phyloP scores from a whole-genome alignment of 2,797 vertebrate species.

The Chrysocyon brachyurus region DNA sequence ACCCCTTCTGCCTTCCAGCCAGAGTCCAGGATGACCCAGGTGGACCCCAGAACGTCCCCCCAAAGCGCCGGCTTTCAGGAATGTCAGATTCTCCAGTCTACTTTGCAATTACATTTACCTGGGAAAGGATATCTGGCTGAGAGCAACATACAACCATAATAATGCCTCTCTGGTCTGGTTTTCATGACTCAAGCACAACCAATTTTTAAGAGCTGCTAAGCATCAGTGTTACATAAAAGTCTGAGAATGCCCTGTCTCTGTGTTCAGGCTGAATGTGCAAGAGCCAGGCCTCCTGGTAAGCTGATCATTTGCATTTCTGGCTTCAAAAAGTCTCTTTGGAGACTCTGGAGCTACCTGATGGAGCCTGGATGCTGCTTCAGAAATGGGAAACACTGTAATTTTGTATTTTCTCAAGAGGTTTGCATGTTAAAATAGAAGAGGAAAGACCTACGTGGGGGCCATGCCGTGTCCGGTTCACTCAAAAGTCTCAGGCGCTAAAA shows the following conservation, averaged over 20 bases:
- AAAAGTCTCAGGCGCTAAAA: not conserved
- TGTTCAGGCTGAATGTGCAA: not conserved
- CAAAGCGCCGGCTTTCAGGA: not conserved
- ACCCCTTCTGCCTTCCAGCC: not conserved
- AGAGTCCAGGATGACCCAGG: not conserved
- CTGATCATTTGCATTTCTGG: not conserved
- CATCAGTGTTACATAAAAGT: not conserved
- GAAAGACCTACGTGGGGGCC: not conserved
- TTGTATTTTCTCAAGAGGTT: constrained; percentile 21
- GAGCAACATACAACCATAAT: not conserved
- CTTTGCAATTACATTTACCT: not conserved
- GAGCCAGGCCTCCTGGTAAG: not conserved
- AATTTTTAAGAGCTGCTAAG: not conserved
- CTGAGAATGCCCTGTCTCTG: not conserved
- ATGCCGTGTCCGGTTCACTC: not conserved
- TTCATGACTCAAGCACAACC: not conserved
- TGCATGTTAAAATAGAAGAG: not conserved
- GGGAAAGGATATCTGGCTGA: not conserved
- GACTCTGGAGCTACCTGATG: not conserved
- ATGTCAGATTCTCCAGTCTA: not conserved
- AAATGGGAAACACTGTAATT: not conserved
- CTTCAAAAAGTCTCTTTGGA: not conserved
- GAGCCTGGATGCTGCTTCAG: not conserved
- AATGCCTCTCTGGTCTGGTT: not conserved
- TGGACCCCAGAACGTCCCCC: not conserved